Evolutionary conservation across 1,140 invertebrate species (phyloP).

Genomic region (Leptestheria dahalacensis): DNA sequence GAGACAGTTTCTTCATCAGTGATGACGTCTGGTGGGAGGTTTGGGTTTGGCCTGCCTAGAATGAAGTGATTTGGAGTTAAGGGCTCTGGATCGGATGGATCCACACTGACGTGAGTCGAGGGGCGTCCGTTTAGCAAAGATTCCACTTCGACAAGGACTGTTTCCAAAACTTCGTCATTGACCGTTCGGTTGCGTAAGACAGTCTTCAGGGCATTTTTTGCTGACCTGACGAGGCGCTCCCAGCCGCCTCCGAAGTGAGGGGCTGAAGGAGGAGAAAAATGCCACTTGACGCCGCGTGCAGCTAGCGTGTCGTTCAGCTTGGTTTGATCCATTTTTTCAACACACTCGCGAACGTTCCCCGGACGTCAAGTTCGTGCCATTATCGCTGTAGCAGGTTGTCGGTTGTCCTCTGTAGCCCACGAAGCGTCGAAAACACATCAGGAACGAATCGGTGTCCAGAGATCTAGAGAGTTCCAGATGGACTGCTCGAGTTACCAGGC

Average conservation of each 20-base stretch:
- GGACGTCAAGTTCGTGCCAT: constrained; percentile 24
- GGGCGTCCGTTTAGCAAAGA: constrained; percentile 8
- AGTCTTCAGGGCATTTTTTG: constrained; percentile 17
- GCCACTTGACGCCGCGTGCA: constrained; percentile 16
- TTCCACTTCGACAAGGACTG: not conserved
- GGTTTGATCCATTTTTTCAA: not conserved
- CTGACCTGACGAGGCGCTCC: constrained; percentile 20
- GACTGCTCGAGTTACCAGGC: constrained; percentile 16
- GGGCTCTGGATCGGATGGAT: constrained; percentile 8
- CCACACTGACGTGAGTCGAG: constrained; percentile 5
- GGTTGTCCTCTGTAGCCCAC: constrained; percentile 20
- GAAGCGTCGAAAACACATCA: constrained; percentile 22
- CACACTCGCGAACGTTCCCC: constrained; percentile 15
- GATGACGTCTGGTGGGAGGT: constrained; percentile 9
- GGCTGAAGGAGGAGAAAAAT: constrained; percentile 19
- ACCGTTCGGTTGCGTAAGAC: constrained; percentile 13
- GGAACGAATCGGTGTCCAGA: not conserved
- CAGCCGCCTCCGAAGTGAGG: constrained; percentile 21
- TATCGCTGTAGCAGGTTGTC: constrained; percentile 21
- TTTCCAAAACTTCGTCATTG: constrained; percentile 12
- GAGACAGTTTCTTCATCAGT: not conserved
- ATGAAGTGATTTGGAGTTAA: constrained; percentile 10
- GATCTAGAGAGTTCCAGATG: too few relatives aligned
- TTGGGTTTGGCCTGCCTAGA: constrained; percentile 3
- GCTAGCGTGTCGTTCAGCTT: not conserved